Conservation (phyloP, 1,140 invertebrate species). For the Drosophila gunungcola region DNA sequence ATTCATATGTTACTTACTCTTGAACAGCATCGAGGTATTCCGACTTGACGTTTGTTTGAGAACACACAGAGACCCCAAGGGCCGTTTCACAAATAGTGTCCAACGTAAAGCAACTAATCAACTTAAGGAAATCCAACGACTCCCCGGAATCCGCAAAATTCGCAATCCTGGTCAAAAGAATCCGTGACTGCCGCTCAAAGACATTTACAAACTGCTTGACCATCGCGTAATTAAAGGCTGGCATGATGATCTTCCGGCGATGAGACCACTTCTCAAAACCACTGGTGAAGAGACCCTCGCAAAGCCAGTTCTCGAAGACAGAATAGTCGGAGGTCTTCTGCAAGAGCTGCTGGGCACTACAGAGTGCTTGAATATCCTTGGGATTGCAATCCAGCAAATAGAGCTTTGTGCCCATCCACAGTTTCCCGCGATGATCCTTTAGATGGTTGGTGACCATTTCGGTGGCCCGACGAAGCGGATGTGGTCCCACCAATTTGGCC, state of each 20-base stretch:
- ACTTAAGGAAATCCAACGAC: slow-evolving; percentile 50
- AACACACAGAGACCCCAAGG: slow-evolving; percentile 37
- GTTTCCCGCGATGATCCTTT: slow-evolving; percentile 65
- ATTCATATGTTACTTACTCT: slow-evolving; percentile 40
- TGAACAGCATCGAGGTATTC: slow-evolving; percentile 59
- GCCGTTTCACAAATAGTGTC: slow-evolving; percentile 72
- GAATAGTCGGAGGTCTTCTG: slow-evolving; percentile 85
- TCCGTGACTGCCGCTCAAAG: slow-evolving; percentile 51
- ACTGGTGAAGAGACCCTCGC: slow-evolving; percentile 88
- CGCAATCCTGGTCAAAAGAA: slow-evolving; percentile 30
- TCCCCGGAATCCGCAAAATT: slow-evolving; percentile 9
- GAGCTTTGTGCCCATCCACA: slow-evolving; percentile 65
- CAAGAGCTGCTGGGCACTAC: slow-evolving; percentile 83
- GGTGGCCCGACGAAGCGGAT: slow-evolving; percentile 32
- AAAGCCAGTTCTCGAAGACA: slow-evolving; percentile 88
- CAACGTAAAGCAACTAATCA: slow-evolving; percentile 54
- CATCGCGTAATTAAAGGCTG: slow-evolving; percentile 95
- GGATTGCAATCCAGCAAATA: slow-evolving; percentile 70
- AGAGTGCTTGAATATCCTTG: slow-evolving; percentile 68
- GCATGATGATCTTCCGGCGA: slow-evolving; percentile 92
- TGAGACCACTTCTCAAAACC: slow-evolving; percentile 90
- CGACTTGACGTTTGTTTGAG: slow-evolving; percentile 51
- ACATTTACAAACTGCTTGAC: slow-evolving; percentile 53
- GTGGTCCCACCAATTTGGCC: slow-evolving; percentile 44
- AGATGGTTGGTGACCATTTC: slow-evolving; percentile 40